Conservation (phyloP, 2,797 vertebrate genomes). For the Neomorphus geoffroyi region DNA sequence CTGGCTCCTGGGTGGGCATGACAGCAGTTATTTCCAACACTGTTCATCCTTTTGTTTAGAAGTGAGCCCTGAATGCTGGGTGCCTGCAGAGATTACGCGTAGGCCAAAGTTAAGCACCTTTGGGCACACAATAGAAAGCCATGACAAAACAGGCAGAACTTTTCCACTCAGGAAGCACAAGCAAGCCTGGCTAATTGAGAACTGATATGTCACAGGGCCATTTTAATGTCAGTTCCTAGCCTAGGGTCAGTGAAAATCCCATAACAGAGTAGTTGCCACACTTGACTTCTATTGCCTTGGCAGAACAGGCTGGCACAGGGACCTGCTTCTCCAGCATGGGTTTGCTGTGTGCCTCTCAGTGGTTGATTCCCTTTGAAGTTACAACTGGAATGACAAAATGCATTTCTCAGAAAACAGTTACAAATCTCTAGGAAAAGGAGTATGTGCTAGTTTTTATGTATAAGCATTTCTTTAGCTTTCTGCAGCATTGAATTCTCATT, state of each 20-base stretch:
- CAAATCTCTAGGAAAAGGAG: constrained; percentile 9
- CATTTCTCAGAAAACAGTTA: constrained; percentile 16
- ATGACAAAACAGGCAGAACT: not conserved
- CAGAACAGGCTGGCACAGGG: not conserved
- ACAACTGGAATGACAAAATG: not conserved
- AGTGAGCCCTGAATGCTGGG: not conserved
- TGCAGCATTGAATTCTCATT: constrained; percentile 18
- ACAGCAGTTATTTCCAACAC: not conserved
- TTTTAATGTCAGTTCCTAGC: not conserved
- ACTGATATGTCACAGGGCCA: not conserved
- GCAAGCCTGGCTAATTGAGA: not conserved
- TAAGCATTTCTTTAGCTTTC: constrained; percentile 30
- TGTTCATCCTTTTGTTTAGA: not conserved
- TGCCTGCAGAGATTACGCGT: accelerated
- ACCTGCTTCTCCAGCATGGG: not conserved
- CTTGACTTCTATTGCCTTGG: not conserved
- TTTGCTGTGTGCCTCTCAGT: not conserved
- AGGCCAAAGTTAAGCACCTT: not conserved
- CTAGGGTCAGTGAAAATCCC: not conserved
- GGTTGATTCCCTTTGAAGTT: not conserved
- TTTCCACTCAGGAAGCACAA: not conserved
- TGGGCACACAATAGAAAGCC: accelerated
- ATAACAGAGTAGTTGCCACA: not conserved
- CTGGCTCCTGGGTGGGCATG: not conserved
- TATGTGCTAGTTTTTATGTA: not conserved